A percentile compares a stretch with the other conserved stretches of the same genome.
Conservation (phyloP, 2,888 invertebrate species). For the Bombyx huttoni region DNA sequence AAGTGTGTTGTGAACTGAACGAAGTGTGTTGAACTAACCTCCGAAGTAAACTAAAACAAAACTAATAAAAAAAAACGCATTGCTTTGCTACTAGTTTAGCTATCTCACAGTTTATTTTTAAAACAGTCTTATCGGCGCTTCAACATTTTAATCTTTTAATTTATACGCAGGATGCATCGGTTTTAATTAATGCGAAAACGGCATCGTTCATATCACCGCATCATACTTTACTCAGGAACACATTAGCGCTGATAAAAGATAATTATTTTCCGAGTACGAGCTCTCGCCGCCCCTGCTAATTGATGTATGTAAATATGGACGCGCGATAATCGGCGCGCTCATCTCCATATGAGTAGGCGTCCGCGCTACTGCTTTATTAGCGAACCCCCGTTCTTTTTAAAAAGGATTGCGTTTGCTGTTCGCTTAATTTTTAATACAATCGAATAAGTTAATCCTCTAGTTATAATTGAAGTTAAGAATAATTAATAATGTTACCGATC, state of each 20-base stretch:
- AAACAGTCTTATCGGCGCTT: neutral
- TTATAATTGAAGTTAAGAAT: no score
- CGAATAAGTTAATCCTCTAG: no score
- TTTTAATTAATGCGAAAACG: neutral
- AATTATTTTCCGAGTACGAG: neutral
- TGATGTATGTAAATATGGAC: neutral
- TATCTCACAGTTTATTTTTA: neutral
- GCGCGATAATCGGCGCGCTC: neutral
- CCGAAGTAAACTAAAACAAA: no score
- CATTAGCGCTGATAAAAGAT: neutral
- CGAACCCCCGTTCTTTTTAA: no score
- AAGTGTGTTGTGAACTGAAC: no score
- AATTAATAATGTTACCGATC: no score
- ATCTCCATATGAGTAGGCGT: neutral
- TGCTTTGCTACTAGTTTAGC: no score
- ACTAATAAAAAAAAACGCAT: no score
- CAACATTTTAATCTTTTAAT: neutral
- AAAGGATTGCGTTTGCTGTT: no score
- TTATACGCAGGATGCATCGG: neutral
- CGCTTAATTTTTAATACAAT: no score
- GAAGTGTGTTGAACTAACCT: no score
- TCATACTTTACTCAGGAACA: neutral
- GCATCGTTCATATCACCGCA: neutral
- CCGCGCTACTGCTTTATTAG: no score
- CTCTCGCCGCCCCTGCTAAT: neutral